Evolutionary conservation across 1,140 invertebrate species (phyloP), one percentile per base, ranked within the genome.

Genomic region (Gryon sp.): DNA sequence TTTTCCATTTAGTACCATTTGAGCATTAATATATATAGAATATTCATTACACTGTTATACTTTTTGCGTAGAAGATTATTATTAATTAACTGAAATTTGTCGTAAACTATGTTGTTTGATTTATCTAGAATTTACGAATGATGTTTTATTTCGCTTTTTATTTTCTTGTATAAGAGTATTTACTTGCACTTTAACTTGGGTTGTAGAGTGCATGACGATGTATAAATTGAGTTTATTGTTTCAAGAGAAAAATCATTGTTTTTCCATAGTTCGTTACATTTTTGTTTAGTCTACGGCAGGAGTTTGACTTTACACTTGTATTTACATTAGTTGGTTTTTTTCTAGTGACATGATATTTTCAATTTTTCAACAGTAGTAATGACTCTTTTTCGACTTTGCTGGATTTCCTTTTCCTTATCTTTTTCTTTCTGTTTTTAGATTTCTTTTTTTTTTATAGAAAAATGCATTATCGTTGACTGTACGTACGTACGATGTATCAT

Each of bases 121-220:
- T 79, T 84, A 82, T 84, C 83, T 86, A 86, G 85, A 84, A 82
- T 86, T 82, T 83, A 85, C 81, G 82, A 83, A 85, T 81, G 84
- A 86, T 78, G 60, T 80, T 82, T 79, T 76, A 79, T 68, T 69
- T 52, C 76, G 75, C 76, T 68, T 75, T 73, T 78, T n/a, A n/a
- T n/a, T n/a, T n/a, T 34, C 76, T 84, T 30, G 50, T 57, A 62
- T 62, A 53, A 60, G 36, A 38, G 48, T 57, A 73, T 78, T 70
- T 55, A 53, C 60, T 79, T 46, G 68, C 72, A 78, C 74, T 66
- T 62, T 40, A 52, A 74, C 63, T 32, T 45, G 60, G 53, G 40
- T 66, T 62, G 28, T 53, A 26, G 40, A 60, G 76, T 74, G 69
- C 69, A 55, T 26, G 76, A 69, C 59, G 60, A 73, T 63, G 41